phyloP scores from a whole-genome alignment of 1,140 invertebrate species.

The Littorina saxatilis region DNA sequence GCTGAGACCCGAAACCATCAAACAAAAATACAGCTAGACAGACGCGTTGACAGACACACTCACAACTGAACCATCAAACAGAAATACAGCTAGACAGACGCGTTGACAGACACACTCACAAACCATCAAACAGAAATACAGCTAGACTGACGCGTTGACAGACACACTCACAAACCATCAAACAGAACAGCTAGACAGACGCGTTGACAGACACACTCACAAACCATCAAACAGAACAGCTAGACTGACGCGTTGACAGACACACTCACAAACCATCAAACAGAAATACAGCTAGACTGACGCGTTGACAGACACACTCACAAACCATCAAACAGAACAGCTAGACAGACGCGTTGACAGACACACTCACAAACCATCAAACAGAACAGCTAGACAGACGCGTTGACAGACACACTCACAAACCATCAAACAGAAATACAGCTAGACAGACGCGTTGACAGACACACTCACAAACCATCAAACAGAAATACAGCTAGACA shows the following conservation, averaged over 20 bases:
- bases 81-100: too few species aligned
- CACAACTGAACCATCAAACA: too few species aligned
- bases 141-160: too few species aligned
- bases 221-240: neutral
- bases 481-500: neutral
- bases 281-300: neutral
- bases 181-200: neutral
- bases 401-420: neutral
- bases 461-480: neutral
- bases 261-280: neutral
- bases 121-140: too few species aligned
- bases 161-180: too few species aligned
- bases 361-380: neutral
- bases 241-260: neutral
- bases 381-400: neutral
- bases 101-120: too few species aligned
- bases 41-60: too few species aligned
- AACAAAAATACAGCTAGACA: too few species aligned
- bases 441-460: neutral
- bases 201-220: constrained; percentile 3
- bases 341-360: neutral
- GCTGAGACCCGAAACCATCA: too few species aligned
- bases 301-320: too few species aligned
- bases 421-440: constrained; percentile 11
- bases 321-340: neutral